Base-by-base conservation (phyloP, 2,888 invertebrate species). In the Hofmannophila pseudospretella region DNA sequence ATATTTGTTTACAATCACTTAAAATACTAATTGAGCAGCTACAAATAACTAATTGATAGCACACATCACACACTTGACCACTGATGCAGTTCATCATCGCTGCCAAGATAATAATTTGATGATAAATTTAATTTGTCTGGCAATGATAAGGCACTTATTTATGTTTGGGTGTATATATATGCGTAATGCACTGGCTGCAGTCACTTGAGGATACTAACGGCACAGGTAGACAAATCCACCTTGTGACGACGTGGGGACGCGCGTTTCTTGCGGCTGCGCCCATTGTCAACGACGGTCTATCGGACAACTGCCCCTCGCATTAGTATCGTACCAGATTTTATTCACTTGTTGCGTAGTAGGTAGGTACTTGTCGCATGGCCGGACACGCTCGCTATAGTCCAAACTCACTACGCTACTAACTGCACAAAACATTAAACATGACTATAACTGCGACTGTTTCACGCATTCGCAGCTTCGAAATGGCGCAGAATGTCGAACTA, bases 211-310 rank as follows among this genome's bases (percentile, higher is more conserved):
- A 50, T 71, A 80, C 80, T 76, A 70, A 85, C 85, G 77, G 79
- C 48, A 73, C 58, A 42, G 87, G 88, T 44, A 70, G 59, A 48
- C 86, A 79, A 57, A 88, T 84, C 88, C 88, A 88, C 63, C 88
- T 68, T 63, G 76, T 72, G 45, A 87, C 76, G 44, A 84, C 81
- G 72, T 85, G 77, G n/a, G 85, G 86, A 30, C 88, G 78, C 42
- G 86, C 72, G 73, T 82, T 82, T 58, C 56, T 86, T 52, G 82
- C 79, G 40, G 86, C 79, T 46, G 82, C 84, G 55, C 88, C 88
- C 88, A 88, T 34, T 88, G 65, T 72, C 80, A 75, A 66, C 58
- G 58, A 10, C 71, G 68, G 58, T 66, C 76, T 69, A 78, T 72
- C 54, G 58, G 54, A 58, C 58, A 56, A 76, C 77, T 80, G 78